Conservation (phyloP, 2,888 invertebrate species). For the Lymantria monacha region DNA sequence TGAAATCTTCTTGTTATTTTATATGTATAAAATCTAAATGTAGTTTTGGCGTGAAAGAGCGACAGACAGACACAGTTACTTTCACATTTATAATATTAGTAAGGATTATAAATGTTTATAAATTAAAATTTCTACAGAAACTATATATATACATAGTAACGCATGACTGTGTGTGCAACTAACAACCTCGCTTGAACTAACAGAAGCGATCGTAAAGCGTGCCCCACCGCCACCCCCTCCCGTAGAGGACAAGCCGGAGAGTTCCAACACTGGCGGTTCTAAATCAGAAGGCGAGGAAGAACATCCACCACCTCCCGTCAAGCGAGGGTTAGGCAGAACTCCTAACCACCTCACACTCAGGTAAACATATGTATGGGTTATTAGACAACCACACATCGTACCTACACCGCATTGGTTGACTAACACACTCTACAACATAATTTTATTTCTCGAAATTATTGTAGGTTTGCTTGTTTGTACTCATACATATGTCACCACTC, state of each 20-base stretch:
- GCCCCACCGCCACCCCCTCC: conserved; percentile 67
- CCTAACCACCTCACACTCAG: conserved; percentile 96
- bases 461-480: conserved; percentile 63
- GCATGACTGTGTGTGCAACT: background rate
- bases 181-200: conserved; percentile 25
- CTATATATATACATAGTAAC: background rate
- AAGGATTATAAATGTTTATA: too few species aligned
- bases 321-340: conserved; percentile 91
- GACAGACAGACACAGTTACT: too few species aligned
- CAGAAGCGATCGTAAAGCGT: conserved; percentile 47
- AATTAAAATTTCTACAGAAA: background rate
- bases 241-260: conserved; percentile 79
- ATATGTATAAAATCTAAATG: too few species aligned
- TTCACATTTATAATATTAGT: too few species aligned
- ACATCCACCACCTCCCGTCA: conserved; percentile 84
- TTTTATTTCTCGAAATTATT: conserved; percentile 33
- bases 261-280: conserved; percentile 77
- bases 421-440: conserved; percentile 16
- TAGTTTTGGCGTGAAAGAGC: too few species aligned
- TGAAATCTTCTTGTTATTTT: too few species aligned
- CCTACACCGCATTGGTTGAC: conserved; percentile 36
- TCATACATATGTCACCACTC: conserved; percentile 67
- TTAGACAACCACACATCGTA: conserved; percentile 39
- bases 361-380: conserved; percentile 78
- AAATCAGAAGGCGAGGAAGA: conserved; percentile 95